phyloP scores from a whole-genome alignment of 2,888 invertebrate species.

The Cremastinae sp. region DNA sequence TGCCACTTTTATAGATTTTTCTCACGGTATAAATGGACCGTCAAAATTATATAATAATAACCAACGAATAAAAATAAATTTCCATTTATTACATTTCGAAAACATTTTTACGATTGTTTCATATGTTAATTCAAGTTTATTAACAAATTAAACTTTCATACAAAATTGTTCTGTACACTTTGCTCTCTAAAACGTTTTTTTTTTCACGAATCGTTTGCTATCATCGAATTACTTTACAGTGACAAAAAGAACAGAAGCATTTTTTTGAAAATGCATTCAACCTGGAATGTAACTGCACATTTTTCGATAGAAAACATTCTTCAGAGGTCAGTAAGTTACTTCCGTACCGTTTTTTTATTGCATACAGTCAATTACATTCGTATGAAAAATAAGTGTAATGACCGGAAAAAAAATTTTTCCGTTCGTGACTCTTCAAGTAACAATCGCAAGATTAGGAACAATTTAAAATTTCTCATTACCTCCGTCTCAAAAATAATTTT shows the following conservation, averaged over 20 bases:
- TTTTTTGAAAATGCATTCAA: background rate
- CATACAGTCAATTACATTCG: constrained; percentile 29
- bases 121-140: constrained; percentile 44
- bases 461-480: background rate
- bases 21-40: no score
- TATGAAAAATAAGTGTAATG: constrained; percentile 26
- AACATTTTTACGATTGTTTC: background rate
- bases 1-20: no score
- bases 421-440: background rate
- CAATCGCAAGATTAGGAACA: background rate
- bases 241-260: background rate
- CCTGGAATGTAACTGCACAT: constrained; percentile 27
- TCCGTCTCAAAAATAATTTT: no score
- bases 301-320: background rate
- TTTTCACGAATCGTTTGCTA: constrained; percentile 31
- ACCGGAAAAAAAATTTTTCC: background rate
- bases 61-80: no score
- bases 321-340: constrained; percentile 8
- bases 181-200: constrained; percentile 27
- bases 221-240: constrained; percentile 9
- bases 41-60: no score
- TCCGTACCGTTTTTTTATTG: constrained; percentile 36
- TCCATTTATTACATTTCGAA: no score
- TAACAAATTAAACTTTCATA: constrained; percentile 47
- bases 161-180: constrained; percentile 52